phyloP scores from a whole-genome alignment of 2,113 vertebrate genomes.

The Tricholaema leucomelas region DNA sequence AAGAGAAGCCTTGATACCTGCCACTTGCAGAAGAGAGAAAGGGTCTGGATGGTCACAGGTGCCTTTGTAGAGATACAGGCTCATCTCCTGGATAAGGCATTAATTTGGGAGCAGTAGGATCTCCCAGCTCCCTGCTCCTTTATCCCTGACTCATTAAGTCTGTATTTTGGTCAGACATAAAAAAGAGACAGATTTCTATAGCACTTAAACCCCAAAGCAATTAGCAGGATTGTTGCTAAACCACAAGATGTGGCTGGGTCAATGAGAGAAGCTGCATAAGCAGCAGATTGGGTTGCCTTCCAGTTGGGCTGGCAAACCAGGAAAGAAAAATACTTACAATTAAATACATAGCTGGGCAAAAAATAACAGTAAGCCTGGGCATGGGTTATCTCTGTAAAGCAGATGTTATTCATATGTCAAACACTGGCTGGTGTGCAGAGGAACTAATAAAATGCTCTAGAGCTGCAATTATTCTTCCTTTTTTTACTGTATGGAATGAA shows the following conservation, averaged over 20 bases:
- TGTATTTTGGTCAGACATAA: not conserved
- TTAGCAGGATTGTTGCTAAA: not conserved
- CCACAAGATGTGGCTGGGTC: not conserved
- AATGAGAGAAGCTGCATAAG: not conserved
- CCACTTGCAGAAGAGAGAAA: not conserved
- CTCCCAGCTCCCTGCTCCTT: not conserved
- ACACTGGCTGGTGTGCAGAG: not conserved
- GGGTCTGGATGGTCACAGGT: not conserved
- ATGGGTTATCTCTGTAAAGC: constrained; percentile 34
- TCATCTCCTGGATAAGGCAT: not conserved
- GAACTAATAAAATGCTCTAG: constrained; percentile 26
- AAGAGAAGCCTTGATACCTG: not conserved
- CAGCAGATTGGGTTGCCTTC: not conserved
- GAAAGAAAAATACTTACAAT: not conserved
- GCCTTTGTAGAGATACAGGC: not conserved
- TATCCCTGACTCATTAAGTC: not conserved
- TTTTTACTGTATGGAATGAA: constrained; percentile 10
- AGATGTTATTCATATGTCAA: constrained; percentile 23
- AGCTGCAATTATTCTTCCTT: constrained; percentile 37
- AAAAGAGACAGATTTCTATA: not conserved
- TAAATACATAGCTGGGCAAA: not conserved
- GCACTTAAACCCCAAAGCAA: not conserved
- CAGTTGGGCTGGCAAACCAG: not conserved
- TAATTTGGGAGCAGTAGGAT: not conserved
- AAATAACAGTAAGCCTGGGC: not conserved